These are phyloP conservation scores for Lytechinus pictus DNA, from an alignment of 35 echinoderm and acorn worm genomes.

Conservation along the genomic window DNA sequence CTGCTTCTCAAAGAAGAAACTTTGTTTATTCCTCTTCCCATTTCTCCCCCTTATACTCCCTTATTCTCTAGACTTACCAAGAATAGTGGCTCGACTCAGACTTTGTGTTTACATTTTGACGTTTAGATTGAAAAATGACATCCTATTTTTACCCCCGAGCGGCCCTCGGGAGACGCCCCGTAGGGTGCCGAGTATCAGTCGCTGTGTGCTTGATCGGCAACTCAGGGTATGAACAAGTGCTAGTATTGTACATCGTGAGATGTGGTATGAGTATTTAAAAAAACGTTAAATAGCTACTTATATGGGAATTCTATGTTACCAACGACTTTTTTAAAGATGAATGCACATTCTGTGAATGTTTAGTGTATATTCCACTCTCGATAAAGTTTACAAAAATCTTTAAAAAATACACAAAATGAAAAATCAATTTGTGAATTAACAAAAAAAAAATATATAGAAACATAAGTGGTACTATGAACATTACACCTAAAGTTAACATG, in stretches of 20 bases:
- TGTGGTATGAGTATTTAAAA: not conserved
- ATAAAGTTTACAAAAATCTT: too few species aligned
- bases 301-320: too few species aligned
- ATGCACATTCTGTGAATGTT: too few species aligned
- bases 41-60: not conserved
- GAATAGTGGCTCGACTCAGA: slow-evolving; percentile 5
- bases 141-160: slow-evolving; percentile 27
- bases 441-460: too few species aligned
- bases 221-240: not conserved
- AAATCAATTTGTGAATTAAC: too few species aligned
- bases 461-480: too few species aligned
- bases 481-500: too few species aligned
- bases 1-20: not conserved
- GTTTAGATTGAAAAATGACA: slow-evolving; percentile 4
- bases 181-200: not conserved
- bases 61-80: not conserved
- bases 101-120: slow-evolving; percentile 39
- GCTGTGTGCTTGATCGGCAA: not conserved
- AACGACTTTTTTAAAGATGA: too few species aligned
- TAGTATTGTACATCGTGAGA: not conserved
- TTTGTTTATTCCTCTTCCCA: not conserved
- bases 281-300: too few species aligned
- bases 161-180: slow-evolving; percentile 22
- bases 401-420: too few species aligned
- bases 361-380: too few species aligned